Evolutionary conservation across 1,140 invertebrate species (phyloP), one percentile per base, ranked within the genome.

Genomic region (Streblospio benedicti): DNA sequence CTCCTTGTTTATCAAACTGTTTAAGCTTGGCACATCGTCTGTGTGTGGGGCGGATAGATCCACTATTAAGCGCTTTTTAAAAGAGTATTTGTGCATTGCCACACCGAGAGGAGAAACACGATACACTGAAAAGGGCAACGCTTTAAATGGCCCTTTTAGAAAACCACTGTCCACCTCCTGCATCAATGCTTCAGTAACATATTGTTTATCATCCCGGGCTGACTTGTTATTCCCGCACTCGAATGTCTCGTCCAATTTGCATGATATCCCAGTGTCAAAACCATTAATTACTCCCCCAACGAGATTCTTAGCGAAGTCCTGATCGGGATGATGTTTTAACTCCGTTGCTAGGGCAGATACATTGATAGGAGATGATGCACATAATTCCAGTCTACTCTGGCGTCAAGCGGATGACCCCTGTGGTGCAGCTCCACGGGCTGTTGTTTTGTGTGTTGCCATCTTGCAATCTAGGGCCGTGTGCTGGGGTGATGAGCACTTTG

Each of bases 31-130:
- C n/a, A n/a, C n/a, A n/a, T n/a, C n/a, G n/a, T n/a, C n/a, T n/a
- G n/a, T n/a, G n/a, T n/a, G n/a, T n/a, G n/a, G n/a, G n/a, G 43
- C 43, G 25, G 43, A 44, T 44, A 44, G 25, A 44, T 44, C 43
- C 4, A 44, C 43, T 20, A 44, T 44, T 6, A 44, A 44, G 25
- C 43, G 43, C 6, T 44, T 44, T 6, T 44, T 44, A 2, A 18
- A 18, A 44, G 43, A 44, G 43, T 44, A 44, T 2, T 18, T 44
- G 43, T 23, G 18, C 25, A 20, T 2, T 20, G 43, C 43, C 43
- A 44, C n/a, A 47, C 45, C 45, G n/a, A 12, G 45, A 6, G 45
- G 45, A 28, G 23, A 20, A 23, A 47, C 45, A 23, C 45, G 25
- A 28, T 9, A 47, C 9, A 2, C 30, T 4, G n/a, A 47, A 14